Evolutionary conservation across 2,797 vertebrate genomes (phyloP), one percentile per base, ranked within the genome.

Genomic region (Scolopax rusticola): DNA sequence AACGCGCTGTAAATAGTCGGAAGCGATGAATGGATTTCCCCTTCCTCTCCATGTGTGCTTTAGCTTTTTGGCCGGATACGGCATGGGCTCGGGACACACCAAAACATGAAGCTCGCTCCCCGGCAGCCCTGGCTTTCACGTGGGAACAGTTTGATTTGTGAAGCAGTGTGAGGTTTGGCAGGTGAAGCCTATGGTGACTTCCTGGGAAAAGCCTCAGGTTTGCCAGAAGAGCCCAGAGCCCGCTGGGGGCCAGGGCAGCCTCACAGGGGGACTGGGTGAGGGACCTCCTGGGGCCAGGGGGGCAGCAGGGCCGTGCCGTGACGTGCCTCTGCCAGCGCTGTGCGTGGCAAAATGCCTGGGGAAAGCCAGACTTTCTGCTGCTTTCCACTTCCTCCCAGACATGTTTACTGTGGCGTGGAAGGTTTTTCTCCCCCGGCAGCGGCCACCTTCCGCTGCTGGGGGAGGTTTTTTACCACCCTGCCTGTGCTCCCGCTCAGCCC

Each of bases 1-100:
- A 54, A 54, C 4, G 4, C 33, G 5, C 68, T 79, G 78, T 96
- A 96, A 97, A 97, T 97, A 96, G 95, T 93, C 92, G 96, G 96
- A 97, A 97, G 16, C 15, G 91, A 95, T 97, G 96, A 97, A 97
- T 97, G 71, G 88, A 93, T 97, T 97, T 97, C 96, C 97, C 59
- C 48, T 97, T 97, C 97, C 97, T 97, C 56, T 88, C 95, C 86
- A 88, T 97, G 96, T 97, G 97, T 96, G 69, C 95, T 96, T 97
- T 97, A 97, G 96, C 96, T 97, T 96, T 96, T 81, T 70, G 87
- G 65, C 87, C 74, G 95, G 96, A 97, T 96, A 92, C 84, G 4
- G 20, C 48, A 60, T 51, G 43, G 94, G 64, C 89, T 96, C 2
- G 2, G 71, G 91, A 91, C 88, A 64, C 90, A 95, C 91, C 95